Conservation (phyloP, 2,888 invertebrate genomes). For the Amphiduros pacificus region DNA sequence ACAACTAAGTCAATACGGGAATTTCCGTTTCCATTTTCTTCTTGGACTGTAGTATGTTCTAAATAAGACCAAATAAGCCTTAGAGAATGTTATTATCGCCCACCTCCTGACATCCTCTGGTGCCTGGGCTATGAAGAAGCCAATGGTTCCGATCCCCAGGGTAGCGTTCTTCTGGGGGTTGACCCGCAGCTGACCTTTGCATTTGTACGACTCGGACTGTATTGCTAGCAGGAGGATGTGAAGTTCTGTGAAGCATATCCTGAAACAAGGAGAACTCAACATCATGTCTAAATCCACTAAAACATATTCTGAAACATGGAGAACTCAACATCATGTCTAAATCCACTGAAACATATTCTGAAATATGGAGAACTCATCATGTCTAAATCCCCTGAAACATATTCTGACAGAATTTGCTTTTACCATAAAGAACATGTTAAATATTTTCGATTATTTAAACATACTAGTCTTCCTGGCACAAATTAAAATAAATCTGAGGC, state of each 20-base stretch:
- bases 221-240: slow-evolving; percentile 26
- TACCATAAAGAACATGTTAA: too few species aligned
- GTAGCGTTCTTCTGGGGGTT: slow-evolving; percentile 22
- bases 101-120: slow-evolving; percentile 22
- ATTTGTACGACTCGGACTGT: background rate
- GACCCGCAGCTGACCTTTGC: slow-evolving; percentile 11
- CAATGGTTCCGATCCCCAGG: slow-evolving; percentile 12
- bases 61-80: too few species aligned
- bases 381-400: slow-evolving; percentile 22
- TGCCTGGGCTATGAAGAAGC: slow-evolving; percentile 29
- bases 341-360: slow-evolving; percentile 25
- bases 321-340: too few species aligned
- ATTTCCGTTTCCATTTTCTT: too few species aligned
- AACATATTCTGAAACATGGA: slow-evolving; percentile 23
- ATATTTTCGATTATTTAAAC: too few species aligned
- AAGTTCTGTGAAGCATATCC: slow-evolving; percentile 24
- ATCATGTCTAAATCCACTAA: slow-evolving; percentile 16
- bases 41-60: too few species aligned
- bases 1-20: too few species aligned
- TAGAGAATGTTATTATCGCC: background rate
- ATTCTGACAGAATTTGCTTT: too few species aligned
- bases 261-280: slow-evolving; percentile 11
- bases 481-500: too few species aligned
- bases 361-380: background rate
- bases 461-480: too few species aligned